These are phyloP conservation scores for Hydra vulgaris DNA, from an alignment of 30 jellyfish, hydroid and myxozoan species.

Conservation along the genomic window DNA sequence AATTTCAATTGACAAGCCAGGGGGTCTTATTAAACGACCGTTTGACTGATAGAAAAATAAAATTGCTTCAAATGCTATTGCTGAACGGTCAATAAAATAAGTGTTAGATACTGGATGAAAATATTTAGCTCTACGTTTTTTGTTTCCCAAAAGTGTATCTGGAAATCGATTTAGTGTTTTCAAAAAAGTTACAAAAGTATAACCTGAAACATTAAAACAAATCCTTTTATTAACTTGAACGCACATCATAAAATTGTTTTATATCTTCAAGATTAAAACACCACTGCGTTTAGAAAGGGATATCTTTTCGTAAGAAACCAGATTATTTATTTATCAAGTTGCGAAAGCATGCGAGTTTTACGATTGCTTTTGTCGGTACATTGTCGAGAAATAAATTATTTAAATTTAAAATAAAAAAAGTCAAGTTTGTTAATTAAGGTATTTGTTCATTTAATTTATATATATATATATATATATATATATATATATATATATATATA, in stretches of 20 bases:
- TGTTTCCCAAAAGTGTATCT: constrained; percentile 69
- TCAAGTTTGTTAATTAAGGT: not conserved
- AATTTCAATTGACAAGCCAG: constrained; percentile 36
- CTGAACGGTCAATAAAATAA: constrained; percentile 47
- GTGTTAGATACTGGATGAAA: constrained; percentile 13
- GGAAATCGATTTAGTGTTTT: constrained; percentile 74
- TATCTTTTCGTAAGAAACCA: not conserved
- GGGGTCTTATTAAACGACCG: constrained; percentile 72
- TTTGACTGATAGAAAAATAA: constrained; percentile 67
- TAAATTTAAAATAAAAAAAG: no score
- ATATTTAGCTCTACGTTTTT: constrained; percentile 22
- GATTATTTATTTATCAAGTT: not conserved
- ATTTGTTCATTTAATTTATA: no score
- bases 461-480: no score
- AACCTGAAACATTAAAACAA: constrained; percentile 60
- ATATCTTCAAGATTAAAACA: not conserved
- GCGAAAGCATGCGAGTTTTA: not conserved
- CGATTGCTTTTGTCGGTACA: not conserved
- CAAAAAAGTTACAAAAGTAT: constrained; percentile 58
- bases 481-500: no score
- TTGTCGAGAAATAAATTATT: not conserved
- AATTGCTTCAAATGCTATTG: constrained; percentile 77
- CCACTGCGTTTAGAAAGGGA: not conserved
- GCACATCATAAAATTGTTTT: not conserved
- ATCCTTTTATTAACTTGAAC: constrained; percentile 22